Base-by-base conservation (phyloP, 1,140 invertebrate species). In the Ectropis grisescens region DNA sequence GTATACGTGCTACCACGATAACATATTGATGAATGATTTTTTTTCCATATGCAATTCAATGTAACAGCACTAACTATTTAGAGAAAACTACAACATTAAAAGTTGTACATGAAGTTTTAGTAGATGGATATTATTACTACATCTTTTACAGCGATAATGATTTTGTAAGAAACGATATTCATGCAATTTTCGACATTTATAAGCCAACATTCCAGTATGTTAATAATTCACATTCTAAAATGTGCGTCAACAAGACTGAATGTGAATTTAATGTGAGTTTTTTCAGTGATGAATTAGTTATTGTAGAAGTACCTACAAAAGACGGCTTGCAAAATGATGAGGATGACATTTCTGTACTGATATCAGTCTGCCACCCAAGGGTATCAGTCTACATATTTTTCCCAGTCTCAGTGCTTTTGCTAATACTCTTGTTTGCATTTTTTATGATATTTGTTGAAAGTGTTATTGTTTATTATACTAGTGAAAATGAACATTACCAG, bases 71-170 rank as follows among this genome's bases (percentile, higher is more conserved):
- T 8, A 85, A 85, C 50, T 89, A 89, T 50, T 79, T 93, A 49
- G 85, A 91, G 32, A 86, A 83, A 13, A 83, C 84, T 8, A 82
- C 78, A 14, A 82, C 82, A 32, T 85, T 86, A 29, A 87, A 89
- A 59, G 86, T 91, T 6, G 83, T 84, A 30, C 91, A 93, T 58
- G 84, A 91, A 45, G 87, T 93, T 8, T 66, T 80, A 13, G 80
- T 86, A 24, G 87, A 91, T 69, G 92, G 91, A 5, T 93, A 93
- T 68, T 94, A 93, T 67, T 93, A 93, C 76, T 93, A 93, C 60
- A 92, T 93, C 43, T 93, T 94, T 79, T 93, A 93, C 55, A 92
- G 90, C 52, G 91, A 93, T 60, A 93, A 93, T 79, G 91, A 93
- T 66, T 79, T 89, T 37, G 87, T 89, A 6, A 85, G 80, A 2